Evolutionary conservation across 2,113 vertebrate species (phyloP).

Genomic region (Hyla sarda): DNA sequence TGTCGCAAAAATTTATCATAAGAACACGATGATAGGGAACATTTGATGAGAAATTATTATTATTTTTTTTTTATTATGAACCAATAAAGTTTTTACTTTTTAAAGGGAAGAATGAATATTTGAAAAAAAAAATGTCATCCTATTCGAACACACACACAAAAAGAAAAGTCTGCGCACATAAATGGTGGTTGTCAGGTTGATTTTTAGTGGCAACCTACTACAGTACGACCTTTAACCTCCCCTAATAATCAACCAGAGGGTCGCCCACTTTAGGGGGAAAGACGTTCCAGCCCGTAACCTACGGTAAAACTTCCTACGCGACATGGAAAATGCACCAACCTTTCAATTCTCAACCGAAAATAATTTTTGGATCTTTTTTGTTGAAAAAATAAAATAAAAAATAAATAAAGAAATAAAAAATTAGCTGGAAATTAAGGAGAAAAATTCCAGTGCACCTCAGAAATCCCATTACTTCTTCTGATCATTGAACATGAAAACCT

Average conservation of each 20-base stretch:
- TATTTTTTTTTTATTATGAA: too few relatives aligned
- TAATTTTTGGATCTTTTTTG: neutral
- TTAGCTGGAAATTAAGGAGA: neutral
- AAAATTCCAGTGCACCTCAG: neutral
- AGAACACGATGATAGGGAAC: too few relatives aligned
- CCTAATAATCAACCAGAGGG: constrained; percentile 17
- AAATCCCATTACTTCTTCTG: neutral
- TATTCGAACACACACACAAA: too few relatives aligned
- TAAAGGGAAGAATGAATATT: too few relatives aligned
- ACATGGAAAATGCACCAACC: neutral
- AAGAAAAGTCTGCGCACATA: too few relatives aligned
- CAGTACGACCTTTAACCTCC: constrained; percentile 23
- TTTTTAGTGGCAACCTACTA: constrained; percentile 12
- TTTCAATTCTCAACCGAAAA: neutral
- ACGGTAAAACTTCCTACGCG: constrained; percentile 28
- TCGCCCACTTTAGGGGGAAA: neutral
- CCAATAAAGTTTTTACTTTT: too few relatives aligned
- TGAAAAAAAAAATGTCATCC: too few relatives aligned
- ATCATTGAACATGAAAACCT: neutral
- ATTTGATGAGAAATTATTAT: too few relatives aligned
- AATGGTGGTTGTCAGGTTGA: neutral
- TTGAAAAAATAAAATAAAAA: neutral
- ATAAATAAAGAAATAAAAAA: neutral
- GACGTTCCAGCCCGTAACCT: neutral
- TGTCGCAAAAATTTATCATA: too few relatives aligned